Percentiles rank a stretch among this genome's conserved stretches.
Conservation (phyloP, 1,140 invertebrate genomes). For the Bombus confusus region DNA sequence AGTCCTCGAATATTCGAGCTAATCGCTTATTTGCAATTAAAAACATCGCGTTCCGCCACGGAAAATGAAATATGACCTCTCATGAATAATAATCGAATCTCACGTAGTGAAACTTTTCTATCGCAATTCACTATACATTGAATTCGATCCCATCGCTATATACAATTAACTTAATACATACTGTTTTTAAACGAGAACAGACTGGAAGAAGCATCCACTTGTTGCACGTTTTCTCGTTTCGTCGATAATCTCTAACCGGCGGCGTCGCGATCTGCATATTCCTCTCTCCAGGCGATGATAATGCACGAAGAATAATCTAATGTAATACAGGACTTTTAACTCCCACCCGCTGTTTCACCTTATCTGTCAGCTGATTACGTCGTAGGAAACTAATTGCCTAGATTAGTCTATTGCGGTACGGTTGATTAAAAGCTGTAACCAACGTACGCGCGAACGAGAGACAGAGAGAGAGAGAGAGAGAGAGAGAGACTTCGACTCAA, state of each 20-base stretch:
- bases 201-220: neutral
- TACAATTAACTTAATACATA: neutral
- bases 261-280: conserved; percentile 30
- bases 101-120: neutral
- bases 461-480: neutral
- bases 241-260: conserved; percentile 9
- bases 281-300: conserved; percentile 33
- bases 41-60: neutral
- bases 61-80: neutral
- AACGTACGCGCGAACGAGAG: neutral
- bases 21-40: neutral
- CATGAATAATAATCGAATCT: neutral
- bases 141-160: neutral
- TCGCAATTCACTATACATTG: neutral
- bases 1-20: neutral
- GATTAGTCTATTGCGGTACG: conserved; percentile 50
- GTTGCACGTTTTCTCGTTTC: conserved; percentile 24
- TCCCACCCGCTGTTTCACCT: conserved; percentile 45
- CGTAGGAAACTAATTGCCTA: conserved; percentile 53
- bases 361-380: conserved; percentile 46
- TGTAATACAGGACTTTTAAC: conserved; percentile 49
- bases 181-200: neutral
- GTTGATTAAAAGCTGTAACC: conserved; percentile 48
- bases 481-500: neutral
- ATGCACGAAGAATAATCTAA: conserved; percentile 43